A percentile compares a stretch with the other conserved stretches of the same genome.
phyloP scores from a whole-genome alignment of 2,113 vertebrate species.

The Arvicanthis niloticus region DNA sequence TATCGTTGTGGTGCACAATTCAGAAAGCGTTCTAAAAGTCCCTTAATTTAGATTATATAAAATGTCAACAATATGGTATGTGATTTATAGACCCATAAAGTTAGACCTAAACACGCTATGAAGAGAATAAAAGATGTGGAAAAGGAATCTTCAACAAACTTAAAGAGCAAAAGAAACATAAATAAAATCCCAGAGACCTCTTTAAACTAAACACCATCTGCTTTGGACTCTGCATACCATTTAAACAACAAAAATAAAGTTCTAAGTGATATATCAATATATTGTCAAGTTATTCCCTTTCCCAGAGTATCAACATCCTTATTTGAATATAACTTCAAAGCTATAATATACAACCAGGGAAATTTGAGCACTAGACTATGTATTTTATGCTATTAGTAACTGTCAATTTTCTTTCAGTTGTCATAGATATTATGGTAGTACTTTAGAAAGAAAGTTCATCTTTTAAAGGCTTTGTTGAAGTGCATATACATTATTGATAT shows the following conservation, averaged over 20 bases:
- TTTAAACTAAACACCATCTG: background rate
- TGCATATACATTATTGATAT: background rate
- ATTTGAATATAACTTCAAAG: background rate
- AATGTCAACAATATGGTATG: background rate
- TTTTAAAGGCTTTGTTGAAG: background rate
- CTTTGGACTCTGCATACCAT: background rate
- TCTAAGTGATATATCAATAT: background rate
- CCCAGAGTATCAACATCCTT: background rate
- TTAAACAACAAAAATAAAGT: background rate
- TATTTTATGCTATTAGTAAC: conserved; percentile 1
- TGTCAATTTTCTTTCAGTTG: background rate
- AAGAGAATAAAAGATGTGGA: background rate
- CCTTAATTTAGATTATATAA: background rate
- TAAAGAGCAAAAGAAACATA: background rate
- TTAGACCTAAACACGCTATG: background rate
- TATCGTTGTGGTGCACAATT: background rate
- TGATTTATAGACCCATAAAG: background rate
- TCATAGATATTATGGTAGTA: background rate
- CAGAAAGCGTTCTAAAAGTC: background rate
- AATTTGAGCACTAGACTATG: background rate
- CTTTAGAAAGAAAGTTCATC: background rate
- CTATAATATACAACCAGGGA: background rate
- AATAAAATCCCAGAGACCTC: background rate
- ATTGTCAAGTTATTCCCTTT: background rate
- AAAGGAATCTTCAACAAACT: background rate